A percentile compares a stretch with the other conserved stretches of the same genome.
Conservation (phyloP, 1,140 invertebrate species). For the Atta texana region DNA sequence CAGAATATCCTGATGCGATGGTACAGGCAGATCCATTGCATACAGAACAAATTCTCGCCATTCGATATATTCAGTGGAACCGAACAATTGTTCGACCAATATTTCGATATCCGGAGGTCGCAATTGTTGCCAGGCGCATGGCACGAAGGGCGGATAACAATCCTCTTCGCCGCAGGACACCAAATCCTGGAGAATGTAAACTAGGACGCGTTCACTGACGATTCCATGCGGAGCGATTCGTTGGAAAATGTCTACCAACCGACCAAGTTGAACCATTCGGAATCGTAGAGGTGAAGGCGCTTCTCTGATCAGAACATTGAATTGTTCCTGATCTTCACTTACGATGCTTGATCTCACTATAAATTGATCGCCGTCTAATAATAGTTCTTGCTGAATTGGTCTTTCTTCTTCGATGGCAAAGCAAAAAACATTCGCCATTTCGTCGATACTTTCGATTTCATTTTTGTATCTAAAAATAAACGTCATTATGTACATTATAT, state of each 20-base stretch:
- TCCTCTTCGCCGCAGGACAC: constrained; percentile 84
- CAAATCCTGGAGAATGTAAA: constrained; percentile 88
- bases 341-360: constrained; percentile 83
- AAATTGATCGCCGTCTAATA: constrained; percentile 85
- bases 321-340: constrained; percentile 69
- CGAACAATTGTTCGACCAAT: constrained; percentile 85
- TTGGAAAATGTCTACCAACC: constrained; percentile 85
- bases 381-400: constrained; percentile 83
- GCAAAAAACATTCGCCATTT: constrained; percentile 86
- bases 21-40: constrained; percentile 86
- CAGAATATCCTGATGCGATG: constrained; percentile 86
- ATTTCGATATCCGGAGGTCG: constrained; percentile 84
- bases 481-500: neutral
- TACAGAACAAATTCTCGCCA: constrained; percentile 89
- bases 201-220: constrained; percentile 85
- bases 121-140: constrained; percentile 86
- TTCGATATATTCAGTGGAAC: constrained; percentile 84
- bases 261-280: constrained; percentile 85
- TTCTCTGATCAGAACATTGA: constrained; percentile 74
- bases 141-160: constrained; percentile 83
- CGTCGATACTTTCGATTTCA: constrained; percentile 87
- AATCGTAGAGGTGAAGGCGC: constrained; percentile 79
- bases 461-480: constrained; percentile 81
- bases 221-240: constrained; percentile 86
- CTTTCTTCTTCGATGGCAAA: constrained; percentile 87